Base-by-base conservation (phyloP, 2,113 vertebrate genomes). In the Pseudonaja textilis region DNA sequence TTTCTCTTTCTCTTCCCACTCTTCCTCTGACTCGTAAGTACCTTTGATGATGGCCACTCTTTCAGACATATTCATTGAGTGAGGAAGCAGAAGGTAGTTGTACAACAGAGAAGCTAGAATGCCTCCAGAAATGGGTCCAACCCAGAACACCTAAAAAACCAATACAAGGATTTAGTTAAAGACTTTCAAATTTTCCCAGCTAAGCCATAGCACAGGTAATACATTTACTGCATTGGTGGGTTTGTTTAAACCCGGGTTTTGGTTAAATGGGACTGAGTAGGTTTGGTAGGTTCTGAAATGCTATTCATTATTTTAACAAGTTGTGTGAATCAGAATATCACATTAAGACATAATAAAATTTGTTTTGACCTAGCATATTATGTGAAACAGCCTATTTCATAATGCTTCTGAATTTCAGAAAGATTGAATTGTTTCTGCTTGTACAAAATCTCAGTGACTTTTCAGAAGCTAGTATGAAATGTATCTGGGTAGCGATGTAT, bases 81-180 rank as follows among this genome's bases (percentile, higher is more conserved):
- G 96, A 59, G 98, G 98, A 14, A 97, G 96, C 1, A 98, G 97
- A 91, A 98, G 55, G 93, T 98, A 98, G 96, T 98, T 98, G 96
- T 98, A 98, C 57, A 98, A 94, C 81, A 98, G 54, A 22, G 98
- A 96, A 0, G 98, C 98, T 89, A 98, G 87, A 92, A 97, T 81
- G 4, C 97, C 98, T 2, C 98, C 98, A 0, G 96, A 52, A 29
- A 98, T 97, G 89, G 98, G 98, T 3, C 98, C 98, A 3, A 98
- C 97, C 98, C 98, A 98, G 96, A 98, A 98, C 29, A 98, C 98
- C 98, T 98, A 89, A 92, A 93, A 57, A 94, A 90, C 87, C 4
- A 92, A 47, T 20, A 54, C 23, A n/a, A 89, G 23, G 16, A 8
- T 39, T 89, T 45, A 54, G 61, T 54, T 59, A 26, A 34, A 88